Base-by-base conservation (phyloP, 1,140 invertebrate genomes). In the Drosophila tropicalis region DNA sequence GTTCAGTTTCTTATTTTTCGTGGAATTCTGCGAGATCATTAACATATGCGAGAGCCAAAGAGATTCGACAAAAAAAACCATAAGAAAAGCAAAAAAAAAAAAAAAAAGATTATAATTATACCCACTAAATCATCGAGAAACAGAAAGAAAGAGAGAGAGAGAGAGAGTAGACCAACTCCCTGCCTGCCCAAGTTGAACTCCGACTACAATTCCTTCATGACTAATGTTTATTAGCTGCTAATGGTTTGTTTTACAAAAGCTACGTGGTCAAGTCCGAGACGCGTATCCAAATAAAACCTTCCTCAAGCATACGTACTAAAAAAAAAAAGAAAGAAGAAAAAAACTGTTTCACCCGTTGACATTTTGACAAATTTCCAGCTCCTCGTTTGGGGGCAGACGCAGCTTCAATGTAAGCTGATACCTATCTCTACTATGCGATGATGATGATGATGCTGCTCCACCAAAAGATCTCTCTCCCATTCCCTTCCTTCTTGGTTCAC, bases 211-310 rank as follows among this genome's bases (percentile, higher is more conserved):
- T 91, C 73, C 72, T 83, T 69, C 76, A 90, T 91, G 90, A 91
- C 80, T 91, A 91, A 91, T 91, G 90, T 91, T 91, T 91, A 90
- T 91, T 91, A 91, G 87, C 83, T 82, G 90, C 83, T 91, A 91
- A 91, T 91, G 90, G 90, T 91, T 91, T 91, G 90, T 91, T 91
- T 91, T 91, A 91, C 90, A 90, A 91, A 91, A 87, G 80, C 76
- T 78, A 86, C 82, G 87, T 90, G 85, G 71, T 67, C 54, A 56
- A 55, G 69, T 58, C 47, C 17, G 25, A 41, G 62, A 47, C 29
- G 29, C 44, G 57, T 60, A 41, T 65, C 58, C 65, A 13, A 44
- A 41, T 12, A 12, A 25, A 67, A 54, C 32, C 51, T 10, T 51
- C 54, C 5, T 10, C 36, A 39, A 39, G 36, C 36, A 39, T 13